Evolutionary conservation across 2,113 vertebrate species (phyloP).

Genomic region (Sphaerodactylus townsendi): DNA sequence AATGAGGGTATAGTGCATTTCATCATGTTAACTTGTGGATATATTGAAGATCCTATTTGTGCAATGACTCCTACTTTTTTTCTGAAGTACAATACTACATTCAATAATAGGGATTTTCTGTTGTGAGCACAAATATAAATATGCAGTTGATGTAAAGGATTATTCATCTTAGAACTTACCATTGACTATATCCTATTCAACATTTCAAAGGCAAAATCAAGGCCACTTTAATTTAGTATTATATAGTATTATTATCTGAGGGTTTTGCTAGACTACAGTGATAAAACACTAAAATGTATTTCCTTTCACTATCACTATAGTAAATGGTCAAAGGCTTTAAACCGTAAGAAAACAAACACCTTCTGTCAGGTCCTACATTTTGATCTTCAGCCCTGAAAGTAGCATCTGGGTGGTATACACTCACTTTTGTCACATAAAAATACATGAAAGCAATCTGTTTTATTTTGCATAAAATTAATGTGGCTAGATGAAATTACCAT

Average conservation of each 20-base stretch:
- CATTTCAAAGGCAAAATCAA: neutral
- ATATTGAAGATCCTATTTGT: neutral
- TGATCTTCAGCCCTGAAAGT: neutral
- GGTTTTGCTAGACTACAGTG: neutral
- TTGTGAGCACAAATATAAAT: neutral
- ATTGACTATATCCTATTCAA: neutral
- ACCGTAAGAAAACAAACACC: too few species aligned
- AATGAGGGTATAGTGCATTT: neutral
- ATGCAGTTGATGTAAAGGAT: neutral
- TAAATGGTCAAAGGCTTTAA: neutral
- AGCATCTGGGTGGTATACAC: neutral
- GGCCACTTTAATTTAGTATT: neutral
- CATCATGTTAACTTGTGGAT: too few species aligned
- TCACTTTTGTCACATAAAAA: neutral
- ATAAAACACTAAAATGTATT: neutral
- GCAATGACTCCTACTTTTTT: neutral
- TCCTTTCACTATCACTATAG: neutral
- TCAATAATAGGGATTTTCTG: neutral
- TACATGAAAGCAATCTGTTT: neutral
- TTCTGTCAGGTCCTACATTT: neutral
- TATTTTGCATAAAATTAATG: neutral
- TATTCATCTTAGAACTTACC: neutral
- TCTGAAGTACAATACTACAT: neutral
- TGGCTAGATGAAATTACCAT: neutral
- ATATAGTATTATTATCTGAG: neutral